These are phyloP conservation scores for Drosophila neonasuta DNA, from an alignment of 2,888 invertebrate species.

Conservation along the genomic window DNA sequence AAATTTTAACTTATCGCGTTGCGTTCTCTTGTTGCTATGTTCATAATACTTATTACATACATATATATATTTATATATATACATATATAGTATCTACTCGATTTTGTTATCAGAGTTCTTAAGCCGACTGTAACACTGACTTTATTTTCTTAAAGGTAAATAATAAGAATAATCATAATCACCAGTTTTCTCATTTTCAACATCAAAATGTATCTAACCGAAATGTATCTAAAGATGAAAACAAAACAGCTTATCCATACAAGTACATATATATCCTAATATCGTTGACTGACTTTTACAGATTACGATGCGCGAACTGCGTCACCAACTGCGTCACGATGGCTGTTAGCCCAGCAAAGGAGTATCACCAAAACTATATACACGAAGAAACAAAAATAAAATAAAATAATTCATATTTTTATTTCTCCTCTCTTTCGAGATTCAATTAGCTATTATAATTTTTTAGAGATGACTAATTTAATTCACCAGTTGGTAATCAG, in stretches of 20 bases:
- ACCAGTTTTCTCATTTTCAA: conserved; percentile 32
- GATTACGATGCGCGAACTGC: conserved; percentile 69
- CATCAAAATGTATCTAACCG: conserved; percentile 54
- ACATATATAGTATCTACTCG: conserved; percentile 40
- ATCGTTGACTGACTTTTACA: conserved; percentile 42
- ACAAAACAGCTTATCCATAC: neutral
- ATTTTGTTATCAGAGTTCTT: conserved; percentile 57
- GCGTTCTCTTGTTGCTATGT: conserved; percentile 26
- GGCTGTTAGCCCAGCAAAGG: conserved; percentile 8
- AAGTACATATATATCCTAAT: conserved; percentile 23
- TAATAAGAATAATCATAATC: conserved; percentile 51
- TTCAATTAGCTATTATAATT: neutral
- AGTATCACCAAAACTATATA: neutral
- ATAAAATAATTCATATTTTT: neutral
- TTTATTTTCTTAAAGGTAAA: conserved; percentile 52
- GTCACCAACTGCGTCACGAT: conserved; percentile 58
- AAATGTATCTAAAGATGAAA: conserved; percentile 15
- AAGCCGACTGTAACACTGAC: conserved; percentile 56
- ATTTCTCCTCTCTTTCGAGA: neutral
- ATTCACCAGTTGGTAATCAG: neutral
- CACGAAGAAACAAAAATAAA: neutral
- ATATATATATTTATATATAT: conserved; percentile 22
- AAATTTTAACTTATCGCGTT: conserved; percentile 14
- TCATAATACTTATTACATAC: conserved; percentile 28
- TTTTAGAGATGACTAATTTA: neutral